Evolutionary conservation across 2,888 invertebrate species (phyloP), one percentile per base, ranked within the genome.

Genomic region (Dynastes hyllus): DNA sequence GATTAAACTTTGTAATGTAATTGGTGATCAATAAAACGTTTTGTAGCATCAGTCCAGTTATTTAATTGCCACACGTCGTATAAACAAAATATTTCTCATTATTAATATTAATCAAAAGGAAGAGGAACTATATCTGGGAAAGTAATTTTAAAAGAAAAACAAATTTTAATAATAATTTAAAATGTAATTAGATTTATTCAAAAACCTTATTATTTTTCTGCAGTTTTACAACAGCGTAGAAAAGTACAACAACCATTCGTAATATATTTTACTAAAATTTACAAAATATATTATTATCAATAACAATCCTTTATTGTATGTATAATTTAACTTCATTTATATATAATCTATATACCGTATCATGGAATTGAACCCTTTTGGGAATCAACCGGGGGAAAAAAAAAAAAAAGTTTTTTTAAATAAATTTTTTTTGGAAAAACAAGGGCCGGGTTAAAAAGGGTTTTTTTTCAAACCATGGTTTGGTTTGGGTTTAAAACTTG

Each of bases 161-260:
- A 55, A 22, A 8, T 2, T 6, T 45, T 45, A 45, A 45, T 45
- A 45, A 45, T 27, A 58, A 58, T 37, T 63, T 73, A 76, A 80
- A 77, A 73, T 77, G 73, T 77, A 78, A 67, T 53, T 77, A 55
- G 73, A 78, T 80, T 80, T 80, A 80, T 80, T 80, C 75, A 71
- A 63, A 76, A 78, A 70, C 11, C 45, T 77, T 61, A 13, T 53
- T 53, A 53, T 53, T 32, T 73, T 61, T 73, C 66, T 63, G 40
- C 73, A 40, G 65, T 77, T 65, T 78, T 73, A 77, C 58, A 78
- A 53, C 40, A 53, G 69, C 69, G 76, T 79, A 78, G 75, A 80
- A 80, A 80, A 80, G 78, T 80, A 80, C 79, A 80, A 80, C 79
- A 73, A 80, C 77, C 79, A 75, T 73, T 78, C 79, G 77, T 67